These are phyloP conservation scores for Drosophila kuntzei DNA, from an alignment of 2,888 invertebrate genomes.

Conservation along the genomic window DNA sequence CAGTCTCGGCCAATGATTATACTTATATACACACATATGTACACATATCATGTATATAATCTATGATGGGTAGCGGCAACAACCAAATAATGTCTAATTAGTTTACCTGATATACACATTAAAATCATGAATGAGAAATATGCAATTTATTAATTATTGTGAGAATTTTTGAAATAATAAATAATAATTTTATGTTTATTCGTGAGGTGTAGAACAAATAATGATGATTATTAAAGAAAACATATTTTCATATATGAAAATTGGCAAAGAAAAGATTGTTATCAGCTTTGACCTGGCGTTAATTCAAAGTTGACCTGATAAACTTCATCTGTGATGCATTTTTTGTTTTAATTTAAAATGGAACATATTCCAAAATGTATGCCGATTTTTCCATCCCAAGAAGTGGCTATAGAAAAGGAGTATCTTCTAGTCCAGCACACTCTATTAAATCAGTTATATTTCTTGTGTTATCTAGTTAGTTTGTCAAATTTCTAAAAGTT, in stretches of 20 bases:
- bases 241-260: neutral
- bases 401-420: neutral
- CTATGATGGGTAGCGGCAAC: slow-evolving; percentile 51
- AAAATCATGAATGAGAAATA: slow-evolving; percentile 31
- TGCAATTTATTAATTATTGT: slow-evolving; percentile 47
- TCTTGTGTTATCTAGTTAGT: neutral
- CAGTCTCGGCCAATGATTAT: slow-evolving; percentile 43
- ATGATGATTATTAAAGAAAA: neutral
- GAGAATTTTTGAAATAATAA: slow-evolving; percentile 49
- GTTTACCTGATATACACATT: slow-evolving; percentile 34
- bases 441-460: neutral
- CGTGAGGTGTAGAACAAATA: neutral
- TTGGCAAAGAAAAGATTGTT: neutral
- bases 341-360: too few species aligned
- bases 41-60: slow-evolving; percentile 34
- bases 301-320: too few species aligned
- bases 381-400: too few species aligned
- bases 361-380: too few species aligned
- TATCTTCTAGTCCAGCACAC: neutral
- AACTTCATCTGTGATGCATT: too few species aligned
- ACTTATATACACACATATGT: slow-evolving; percentile 24
- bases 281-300: neutral
- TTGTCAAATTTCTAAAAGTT: neutral
- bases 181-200: slow-evolving; percentile 49
- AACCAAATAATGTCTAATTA: slow-evolving; percentile 58